Evolutionary conservation across 2,888 invertebrate genomes (phyloP).

Genomic region (Belgica antarctica): DNA sequence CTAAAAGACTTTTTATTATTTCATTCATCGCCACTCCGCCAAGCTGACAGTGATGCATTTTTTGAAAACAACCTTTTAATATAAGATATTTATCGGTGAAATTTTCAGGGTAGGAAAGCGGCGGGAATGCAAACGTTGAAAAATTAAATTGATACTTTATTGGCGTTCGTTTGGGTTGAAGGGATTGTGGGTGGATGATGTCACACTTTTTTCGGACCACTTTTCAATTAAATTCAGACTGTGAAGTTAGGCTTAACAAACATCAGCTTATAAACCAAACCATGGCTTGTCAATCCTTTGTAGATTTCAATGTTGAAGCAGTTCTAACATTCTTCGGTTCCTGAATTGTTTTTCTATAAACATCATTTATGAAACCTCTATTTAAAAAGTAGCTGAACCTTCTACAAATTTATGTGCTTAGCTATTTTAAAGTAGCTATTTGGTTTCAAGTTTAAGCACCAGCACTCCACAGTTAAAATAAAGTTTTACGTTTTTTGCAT

Average conservation of each 20-base stretch:
- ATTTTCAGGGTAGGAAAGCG: neutral
- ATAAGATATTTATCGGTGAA: conserved; percentile 1
- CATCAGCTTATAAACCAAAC: neutral
- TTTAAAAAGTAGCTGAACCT: too few species aligned
- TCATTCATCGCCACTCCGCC: neutral
- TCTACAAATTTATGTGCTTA: too few species aligned
- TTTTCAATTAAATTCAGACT: too few species aligned
- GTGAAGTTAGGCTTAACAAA: neutral
- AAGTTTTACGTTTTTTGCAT: too few species aligned
- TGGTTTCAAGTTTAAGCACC: too few species aligned
- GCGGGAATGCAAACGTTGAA: too few species aligned
- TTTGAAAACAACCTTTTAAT: neutral
- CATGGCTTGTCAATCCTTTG: neutral
- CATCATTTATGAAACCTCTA: too few species aligned
- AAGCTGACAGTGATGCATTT: neutral
- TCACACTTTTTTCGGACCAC: neutral
- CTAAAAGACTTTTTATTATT: conserved; percentile 12
- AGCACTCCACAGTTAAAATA: too few species aligned
- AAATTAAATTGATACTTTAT: conserved; percentile 30
- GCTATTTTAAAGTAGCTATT: too few species aligned
- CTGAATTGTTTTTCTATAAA: too few species aligned
- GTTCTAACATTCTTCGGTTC: too few species aligned
- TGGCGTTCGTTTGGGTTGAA: neutral
- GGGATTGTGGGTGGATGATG: neutral
- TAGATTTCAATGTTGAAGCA: too few species aligned